Evolutionary conservation across 2,888 invertebrate species (phyloP), one percentile per base, ranked within the genome.

Genomic region (Pseudococcus viburni): DNA sequence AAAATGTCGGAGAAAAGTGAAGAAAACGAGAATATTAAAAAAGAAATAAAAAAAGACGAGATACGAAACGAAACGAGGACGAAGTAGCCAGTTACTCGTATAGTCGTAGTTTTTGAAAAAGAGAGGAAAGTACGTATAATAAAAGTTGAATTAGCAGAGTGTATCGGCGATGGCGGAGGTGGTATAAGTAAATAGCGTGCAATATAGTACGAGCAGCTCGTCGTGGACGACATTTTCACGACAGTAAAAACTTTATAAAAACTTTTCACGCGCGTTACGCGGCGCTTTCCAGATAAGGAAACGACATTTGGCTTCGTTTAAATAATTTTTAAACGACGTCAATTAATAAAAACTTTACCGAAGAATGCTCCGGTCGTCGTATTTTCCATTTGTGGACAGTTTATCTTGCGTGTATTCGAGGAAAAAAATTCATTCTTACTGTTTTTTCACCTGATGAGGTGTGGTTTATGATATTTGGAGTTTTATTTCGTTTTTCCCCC

Each of bases 241-340:
- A 59, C 59, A 59, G 59, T 59, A 19, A 59, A 59, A 59, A 59
- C 59, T 59, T 59, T 59, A 59, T 59, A 59, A 59, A 59, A 59
- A 59, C 59, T 59, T 59, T 59, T 59, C 59, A 59, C 59, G 59
- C 59, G 59, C 59, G 59, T 59, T 59, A 19, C 19, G 59, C 59
- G 59, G 7, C 19, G 59, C 19, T 59, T 59, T 59, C 59, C 8
- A 59, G 59, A 59, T 59, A 59, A 59, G 59, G 59, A 59, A 59
- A 59, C 59, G 59, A 6, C 59, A 59, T 59, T 59, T 59, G 59
- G 59, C 59, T 59, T 59, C 59, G 59, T 59, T 59, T 59, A 59
- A 59, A 59, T 59, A 59, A 59, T 59, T 59, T 59, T 59, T 59
- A 59, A 59, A 59, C 19, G 59, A 59, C 59, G n/a, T 59, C 59